phyloP scores from a whole-genome alignment of 2,113 vertebrate species.

The Nibea coibor region DNA sequence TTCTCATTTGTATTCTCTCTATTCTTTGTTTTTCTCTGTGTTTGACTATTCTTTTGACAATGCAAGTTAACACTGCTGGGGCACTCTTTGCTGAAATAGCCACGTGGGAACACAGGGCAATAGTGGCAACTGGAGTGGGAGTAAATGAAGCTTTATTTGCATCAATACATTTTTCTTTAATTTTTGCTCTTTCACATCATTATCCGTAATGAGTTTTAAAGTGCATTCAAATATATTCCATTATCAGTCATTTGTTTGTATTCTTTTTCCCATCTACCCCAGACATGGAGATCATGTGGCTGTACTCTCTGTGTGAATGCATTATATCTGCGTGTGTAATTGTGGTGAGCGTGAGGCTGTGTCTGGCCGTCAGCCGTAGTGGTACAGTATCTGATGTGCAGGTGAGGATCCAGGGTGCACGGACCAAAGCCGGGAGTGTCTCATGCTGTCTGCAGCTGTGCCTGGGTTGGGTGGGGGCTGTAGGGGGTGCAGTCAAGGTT shows the following conservation, averaged over 20 bases:
- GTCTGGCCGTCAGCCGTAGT: conserved; percentile 52
- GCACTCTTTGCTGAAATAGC: conserved; percentile 14
- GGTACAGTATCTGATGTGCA: not conserved
- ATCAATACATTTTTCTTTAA: not conserved
- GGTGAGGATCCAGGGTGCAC: not conserved
- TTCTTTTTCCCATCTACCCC: not conserved
- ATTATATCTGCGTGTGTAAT: conserved; percentile 67
- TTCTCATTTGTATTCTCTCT: conserved; percentile 52
- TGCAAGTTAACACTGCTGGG: conserved; percentile 23
- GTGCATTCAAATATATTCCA: conserved; percentile 10
- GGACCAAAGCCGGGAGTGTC: conserved; percentile 57
- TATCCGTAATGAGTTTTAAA: conserved; percentile 23
- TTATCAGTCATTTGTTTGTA: not conserved
- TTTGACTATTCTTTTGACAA: conserved; percentile 28
- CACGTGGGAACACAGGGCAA: conserved; percentile 26
- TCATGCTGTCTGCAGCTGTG: conserved; percentile 80
- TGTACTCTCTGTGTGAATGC: conserved; percentile 77
- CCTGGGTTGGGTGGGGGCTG: conserved; percentile 80
- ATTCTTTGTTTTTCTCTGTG: conserved; percentile 19
- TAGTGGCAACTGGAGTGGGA: conserved; percentile 5
- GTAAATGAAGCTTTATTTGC: conserved; percentile 28
- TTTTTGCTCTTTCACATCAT: conserved; percentile 13
- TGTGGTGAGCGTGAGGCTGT: conserved; percentile 75
- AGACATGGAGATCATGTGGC: conserved; percentile 77
- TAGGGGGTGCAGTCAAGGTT: conserved; percentile 77